Conservation (phyloP, 2,888 invertebrate species). For the Eristalis pertinax region DNA sequence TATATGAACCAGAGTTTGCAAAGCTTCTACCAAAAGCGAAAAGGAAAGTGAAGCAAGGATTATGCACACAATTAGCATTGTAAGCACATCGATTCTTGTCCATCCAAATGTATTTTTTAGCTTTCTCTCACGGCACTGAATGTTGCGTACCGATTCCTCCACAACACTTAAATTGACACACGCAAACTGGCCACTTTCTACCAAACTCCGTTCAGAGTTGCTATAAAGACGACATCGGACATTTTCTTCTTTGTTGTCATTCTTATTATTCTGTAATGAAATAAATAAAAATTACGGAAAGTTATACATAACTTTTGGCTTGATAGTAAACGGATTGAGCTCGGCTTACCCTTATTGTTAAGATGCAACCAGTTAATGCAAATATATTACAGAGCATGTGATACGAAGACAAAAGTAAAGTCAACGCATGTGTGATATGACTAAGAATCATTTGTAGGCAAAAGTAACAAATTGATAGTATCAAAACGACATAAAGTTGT, state of each 20-base stretch:
- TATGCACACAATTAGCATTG: constrained; percentile 90
- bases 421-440: constrained; percentile 94
- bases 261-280: background rate
- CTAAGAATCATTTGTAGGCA: constrained; percentile 91
- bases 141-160: constrained; percentile 52
- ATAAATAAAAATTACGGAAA: background rate
- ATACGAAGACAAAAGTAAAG: constrained; percentile 95
- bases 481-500: constrained; percentile 88
- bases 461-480: constrained; percentile 89
- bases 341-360: constrained; percentile 88
- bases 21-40: constrained; percentile 90
- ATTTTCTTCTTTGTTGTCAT: constrained; percentile 2
- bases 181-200: constrained; percentile 14
- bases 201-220: background rate
- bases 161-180: constrained; percentile 46
- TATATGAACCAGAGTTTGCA: constrained; percentile 90
- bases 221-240: background rate
- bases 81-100: constrained; percentile 94
- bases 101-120: constrained; percentile 95
- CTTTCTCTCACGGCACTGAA: constrained; percentile 83
- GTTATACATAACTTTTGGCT: no score
- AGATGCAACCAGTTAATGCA: constrained; percentile 90
- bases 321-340: no score
- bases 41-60: constrained; percentile 92
- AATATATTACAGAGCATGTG: constrained; percentile 97